phyloP scores from a whole-genome alignment of 2,888 invertebrate genomes.

The Nemurella pictetii region DNA sequence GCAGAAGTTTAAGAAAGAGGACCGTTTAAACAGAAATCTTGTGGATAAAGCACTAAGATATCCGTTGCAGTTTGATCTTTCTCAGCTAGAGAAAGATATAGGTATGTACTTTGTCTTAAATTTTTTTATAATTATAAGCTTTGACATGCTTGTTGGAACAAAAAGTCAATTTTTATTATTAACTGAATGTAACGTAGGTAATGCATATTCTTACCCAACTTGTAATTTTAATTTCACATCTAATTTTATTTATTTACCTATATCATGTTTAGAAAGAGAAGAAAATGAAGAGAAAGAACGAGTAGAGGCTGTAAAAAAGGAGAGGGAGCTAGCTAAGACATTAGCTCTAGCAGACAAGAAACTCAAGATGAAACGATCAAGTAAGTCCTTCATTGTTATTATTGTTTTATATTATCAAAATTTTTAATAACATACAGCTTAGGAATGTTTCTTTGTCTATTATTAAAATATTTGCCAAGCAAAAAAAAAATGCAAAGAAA shows the following conservation, averaged over 20 bases:
- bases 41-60: constrained; percentile 76
- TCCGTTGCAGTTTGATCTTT: constrained; percentile 69
- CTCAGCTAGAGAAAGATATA: constrained; percentile 61
- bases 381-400: no score
- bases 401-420: no score
- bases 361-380: background rate
- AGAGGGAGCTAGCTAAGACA: background rate
- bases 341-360: background rate
- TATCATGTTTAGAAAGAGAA: constrained; percentile 1
- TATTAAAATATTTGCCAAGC: background rate
- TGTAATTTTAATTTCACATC: background rate
- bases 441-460: background rate
- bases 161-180: background rate
- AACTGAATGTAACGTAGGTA: background rate
- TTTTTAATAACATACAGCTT: background rate
- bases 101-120: constrained; percentile 50
- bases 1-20: constrained; percentile 91
- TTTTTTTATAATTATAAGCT: background rate
- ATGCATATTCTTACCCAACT: no score
- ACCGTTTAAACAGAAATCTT: constrained; percentile 70
- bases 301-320: background rate
- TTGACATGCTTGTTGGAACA: background rate
- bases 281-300: constrained; percentile 15
- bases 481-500: no score
- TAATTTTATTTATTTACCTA: background rate